These are phyloP conservation scores for Adelognathus sp. DNA, from an alignment of 2,888 invertebrate species.

Conservation along the genomic window DNA sequence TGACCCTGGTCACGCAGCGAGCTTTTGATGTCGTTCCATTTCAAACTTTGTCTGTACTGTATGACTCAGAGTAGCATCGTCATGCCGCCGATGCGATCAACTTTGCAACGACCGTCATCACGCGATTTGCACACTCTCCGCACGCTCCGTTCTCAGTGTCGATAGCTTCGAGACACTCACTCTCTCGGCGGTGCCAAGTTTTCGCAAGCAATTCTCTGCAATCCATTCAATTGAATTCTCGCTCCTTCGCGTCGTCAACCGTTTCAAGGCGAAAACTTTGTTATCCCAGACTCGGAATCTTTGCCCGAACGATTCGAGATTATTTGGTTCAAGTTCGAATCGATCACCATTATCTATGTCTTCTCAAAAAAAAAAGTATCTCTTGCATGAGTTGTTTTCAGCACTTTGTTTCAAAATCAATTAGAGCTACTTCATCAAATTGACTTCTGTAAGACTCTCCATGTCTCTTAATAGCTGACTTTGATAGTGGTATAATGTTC, in stretches of 20 bases:
- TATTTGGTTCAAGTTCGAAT: too few relatives aligned
- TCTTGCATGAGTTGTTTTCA: background rate
- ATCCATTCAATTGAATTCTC: constrained; percentile 34
- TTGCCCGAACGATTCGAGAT: background rate
- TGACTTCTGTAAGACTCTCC: background rate
- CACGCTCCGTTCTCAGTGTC: constrained; percentile 19
- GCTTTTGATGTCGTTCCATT: constrained; percentile 44
- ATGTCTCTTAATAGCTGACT: background rate
- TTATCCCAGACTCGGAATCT: background rate
- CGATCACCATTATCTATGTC: too few relatives aligned
- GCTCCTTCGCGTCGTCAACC: background rate
- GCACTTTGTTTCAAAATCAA: background rate
- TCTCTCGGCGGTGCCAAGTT: constrained; percentile 33
- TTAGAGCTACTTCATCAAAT: background rate
- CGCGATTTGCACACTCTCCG: constrained; percentile 5
- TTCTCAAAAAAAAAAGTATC: background rate
- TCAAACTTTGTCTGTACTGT: too few relatives aligned
- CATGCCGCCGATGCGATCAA: constrained; percentile 49
- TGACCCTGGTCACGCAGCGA: constrained; percentile 40
- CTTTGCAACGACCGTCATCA: constrained; percentile 62
- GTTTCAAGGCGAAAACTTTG: background rate
- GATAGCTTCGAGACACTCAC: constrained; percentile 24
- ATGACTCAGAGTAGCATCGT: constrained; percentile 23
- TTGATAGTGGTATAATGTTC: background rate
- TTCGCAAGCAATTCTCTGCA: constrained; percentile 15